Percentiles rank a stretch among this genome's conserved stretches.
These are phyloP conservation scores for Drosophila pruinosa DNA, from an alignment of 1,140 invertebrate genomes.

Conservation along the genomic window DNA sequence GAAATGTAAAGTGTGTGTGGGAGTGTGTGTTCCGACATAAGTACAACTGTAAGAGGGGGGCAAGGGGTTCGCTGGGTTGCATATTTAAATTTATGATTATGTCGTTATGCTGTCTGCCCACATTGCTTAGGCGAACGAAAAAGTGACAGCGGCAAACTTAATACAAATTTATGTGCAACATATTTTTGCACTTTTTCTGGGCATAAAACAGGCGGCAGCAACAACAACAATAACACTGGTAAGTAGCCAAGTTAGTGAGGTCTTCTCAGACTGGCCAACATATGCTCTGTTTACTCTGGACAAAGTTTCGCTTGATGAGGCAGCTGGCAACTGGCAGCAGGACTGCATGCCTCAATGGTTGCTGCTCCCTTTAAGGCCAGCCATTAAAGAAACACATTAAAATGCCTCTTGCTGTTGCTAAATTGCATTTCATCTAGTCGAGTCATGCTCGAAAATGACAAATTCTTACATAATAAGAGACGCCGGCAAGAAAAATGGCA, in stretches of 20 bases:
- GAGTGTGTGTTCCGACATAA: not conserved
- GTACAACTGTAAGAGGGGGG: not conserved
- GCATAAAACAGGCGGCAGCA: not conserved
- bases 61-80: conserved; percentile 52
- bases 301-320: conserved; percentile 37
- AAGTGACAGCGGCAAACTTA: conserved; percentile 79
- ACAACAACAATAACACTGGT: not conserved
- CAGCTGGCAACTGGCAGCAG: not conserved
- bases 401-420: conserved; percentile 53
- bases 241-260: conserved; percentile 4
- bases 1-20: conserved; percentile 55
- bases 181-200: conserved; percentile 75
- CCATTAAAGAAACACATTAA: conserved; percentile 69
- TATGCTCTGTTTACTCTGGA: conserved; percentile 32
- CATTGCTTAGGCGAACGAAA: conserved; percentile 67
- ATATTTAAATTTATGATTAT: conserved; percentile 82
- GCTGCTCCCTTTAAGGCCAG: conserved; percentile 46
- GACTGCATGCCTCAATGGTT: not conserved
- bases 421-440: conserved; percentile 68
- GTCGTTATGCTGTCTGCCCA: conserved; percentile 78
- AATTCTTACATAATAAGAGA: conserved; percentile 70
- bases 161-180: conserved; percentile 81
- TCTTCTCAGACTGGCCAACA: conserved; percentile 24
- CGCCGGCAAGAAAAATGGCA: conserved; percentile 59
- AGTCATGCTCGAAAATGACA: conserved; percentile 68